Percentiles rank a stretch among this genome's conserved stretches.
phyloP scores from a whole-genome alignment of 2,888 invertebrate genomes.

The Melieria crassipennis region DNA sequence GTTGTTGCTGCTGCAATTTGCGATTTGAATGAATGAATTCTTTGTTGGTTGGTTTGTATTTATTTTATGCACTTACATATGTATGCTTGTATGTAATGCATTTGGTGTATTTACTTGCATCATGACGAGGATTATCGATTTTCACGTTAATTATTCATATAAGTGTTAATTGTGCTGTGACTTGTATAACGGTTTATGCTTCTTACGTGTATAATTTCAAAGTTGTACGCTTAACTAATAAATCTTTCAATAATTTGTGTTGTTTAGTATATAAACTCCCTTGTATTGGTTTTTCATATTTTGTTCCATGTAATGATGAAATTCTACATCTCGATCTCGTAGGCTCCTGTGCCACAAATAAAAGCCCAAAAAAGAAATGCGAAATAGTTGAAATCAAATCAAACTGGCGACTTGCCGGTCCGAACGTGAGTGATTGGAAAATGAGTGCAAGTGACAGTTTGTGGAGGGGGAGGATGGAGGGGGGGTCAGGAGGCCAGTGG shows the following conservation, averaged over 20 bases:
- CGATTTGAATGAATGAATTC: slow-evolving; percentile 17
- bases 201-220: slow-evolving; percentile 21
- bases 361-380: no score
- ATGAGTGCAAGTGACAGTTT: no score
- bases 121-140: slow-evolving; percentile 26
- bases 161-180: slow-evolving; percentile 31
- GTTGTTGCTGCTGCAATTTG: slow-evolving; percentile 8
- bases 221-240: slow-evolving; percentile 24
- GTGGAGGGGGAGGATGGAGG: no score
- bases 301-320: slow-evolving; percentile 60
- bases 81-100: slow-evolving; percentile 2
- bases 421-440: no score
- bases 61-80: background rate
- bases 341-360: no score
- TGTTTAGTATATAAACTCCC: slow-evolving; percentile 65
- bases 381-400: no score
- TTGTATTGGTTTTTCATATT: slow-evolving; percentile 65
- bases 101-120: slow-evolving; percentile 3
- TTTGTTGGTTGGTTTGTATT: slow-evolving; percentile 4
- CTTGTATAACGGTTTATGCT: slow-evolving; percentile 31
- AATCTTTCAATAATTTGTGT: slow-evolving; percentile 41
- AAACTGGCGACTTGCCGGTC: no score
- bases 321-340: background rate
- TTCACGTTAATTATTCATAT: slow-evolving; percentile 29
- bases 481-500: no score